phyloP scores from a whole-genome alignment of 2,888 invertebrate genomes.

The Eupithecia subfuscata region DNA sequence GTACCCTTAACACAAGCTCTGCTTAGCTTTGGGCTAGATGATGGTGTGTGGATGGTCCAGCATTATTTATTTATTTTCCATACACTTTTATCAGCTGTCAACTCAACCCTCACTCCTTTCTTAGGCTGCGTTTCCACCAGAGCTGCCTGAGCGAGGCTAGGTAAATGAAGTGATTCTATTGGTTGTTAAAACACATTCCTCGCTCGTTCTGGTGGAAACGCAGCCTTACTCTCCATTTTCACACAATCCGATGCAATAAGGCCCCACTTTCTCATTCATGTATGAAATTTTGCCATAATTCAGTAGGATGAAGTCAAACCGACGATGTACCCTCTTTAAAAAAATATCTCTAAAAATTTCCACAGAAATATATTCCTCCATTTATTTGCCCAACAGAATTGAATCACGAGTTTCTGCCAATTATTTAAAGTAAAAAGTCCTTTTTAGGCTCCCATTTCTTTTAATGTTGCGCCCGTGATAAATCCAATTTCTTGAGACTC shows the following conservation, averaged over 20 bases:
- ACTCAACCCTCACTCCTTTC: neutral
- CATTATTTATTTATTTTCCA: too few relatives aligned
- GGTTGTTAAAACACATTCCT: too few relatives aligned
- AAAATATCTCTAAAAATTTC: constrained; percentile 11
- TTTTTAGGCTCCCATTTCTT: constrained; percentile 44
- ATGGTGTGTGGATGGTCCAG: too few relatives aligned
- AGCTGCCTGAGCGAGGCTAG: too few relatives aligned
- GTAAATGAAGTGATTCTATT: too few relatives aligned
- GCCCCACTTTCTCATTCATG: too few relatives aligned
- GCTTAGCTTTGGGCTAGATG: too few relatives aligned
- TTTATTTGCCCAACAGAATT: constrained; percentile 37
- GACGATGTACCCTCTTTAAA: neutral
- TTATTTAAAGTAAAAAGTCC: constrained; percentile 47
- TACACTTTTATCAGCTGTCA: neutral
- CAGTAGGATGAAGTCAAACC: neutral
- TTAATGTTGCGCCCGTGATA: constrained; percentile 43
- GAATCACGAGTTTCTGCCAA: constrained; percentile 44
- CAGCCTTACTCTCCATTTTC: too few relatives aligned
- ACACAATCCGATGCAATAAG: too few relatives aligned
- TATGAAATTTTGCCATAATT: neutral
- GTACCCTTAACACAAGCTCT: too few relatives aligned
- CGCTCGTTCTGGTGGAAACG: too few relatives aligned
- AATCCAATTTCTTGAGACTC: constrained; percentile 43
- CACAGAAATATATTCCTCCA: constrained; percentile 18
- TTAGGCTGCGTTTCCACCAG: too few relatives aligned